phyloP scores from a whole-genome alignment of 2,797 vertebrate genomes.

The Pogonophryne albipinna region DNA sequence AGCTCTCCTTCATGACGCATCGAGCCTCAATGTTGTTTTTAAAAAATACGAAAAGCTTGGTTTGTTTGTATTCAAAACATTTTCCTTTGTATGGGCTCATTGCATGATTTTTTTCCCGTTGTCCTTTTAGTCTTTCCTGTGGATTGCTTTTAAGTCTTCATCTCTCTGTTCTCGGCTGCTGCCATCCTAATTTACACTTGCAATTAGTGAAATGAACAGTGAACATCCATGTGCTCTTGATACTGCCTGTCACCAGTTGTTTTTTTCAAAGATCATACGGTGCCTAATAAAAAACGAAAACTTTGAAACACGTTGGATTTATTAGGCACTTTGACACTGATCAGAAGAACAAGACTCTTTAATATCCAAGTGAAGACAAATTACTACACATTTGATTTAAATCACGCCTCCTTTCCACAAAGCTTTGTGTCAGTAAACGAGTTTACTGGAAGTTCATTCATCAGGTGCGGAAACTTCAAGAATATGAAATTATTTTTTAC shows the following conservation, averaged over 20 bases:
- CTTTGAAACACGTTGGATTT: conserved; percentile 16
- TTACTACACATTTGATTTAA: neutral
- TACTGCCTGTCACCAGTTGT: conserved; percentile 29
- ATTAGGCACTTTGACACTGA: neutral
- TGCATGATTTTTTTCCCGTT: conserved; percentile 5
- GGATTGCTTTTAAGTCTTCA: conserved; percentile 47
- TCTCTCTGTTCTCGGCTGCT: conserved; percentile 47
- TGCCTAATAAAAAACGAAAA: conserved; percentile 8
- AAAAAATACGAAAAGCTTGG: conserved; percentile 32
- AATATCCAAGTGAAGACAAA: conserved; percentile 20
- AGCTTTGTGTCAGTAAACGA: too few relatives aligned
- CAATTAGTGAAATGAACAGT: conserved; percentile 51
- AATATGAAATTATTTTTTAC: too few relatives aligned
- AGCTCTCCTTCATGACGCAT: conserved; percentile 23
- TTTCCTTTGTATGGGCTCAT: neutral
- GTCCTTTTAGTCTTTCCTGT: conserved; percentile 26
- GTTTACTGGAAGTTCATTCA: too few relatives aligned
- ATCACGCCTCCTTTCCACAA: neutral
- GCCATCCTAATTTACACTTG: conserved; percentile 40
- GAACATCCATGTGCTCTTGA: conserved; percentile 36
- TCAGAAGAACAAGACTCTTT: neutral
- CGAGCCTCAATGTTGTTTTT: conserved; percentile 24
- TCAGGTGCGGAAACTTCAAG: too few relatives aligned
- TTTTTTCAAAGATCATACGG: conserved; percentile 26
- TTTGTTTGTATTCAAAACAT: conserved; percentile 37